phyloP scores from a whole-genome alignment of 1,140 invertebrate genomes.

The Pantala flavescens region DNA sequence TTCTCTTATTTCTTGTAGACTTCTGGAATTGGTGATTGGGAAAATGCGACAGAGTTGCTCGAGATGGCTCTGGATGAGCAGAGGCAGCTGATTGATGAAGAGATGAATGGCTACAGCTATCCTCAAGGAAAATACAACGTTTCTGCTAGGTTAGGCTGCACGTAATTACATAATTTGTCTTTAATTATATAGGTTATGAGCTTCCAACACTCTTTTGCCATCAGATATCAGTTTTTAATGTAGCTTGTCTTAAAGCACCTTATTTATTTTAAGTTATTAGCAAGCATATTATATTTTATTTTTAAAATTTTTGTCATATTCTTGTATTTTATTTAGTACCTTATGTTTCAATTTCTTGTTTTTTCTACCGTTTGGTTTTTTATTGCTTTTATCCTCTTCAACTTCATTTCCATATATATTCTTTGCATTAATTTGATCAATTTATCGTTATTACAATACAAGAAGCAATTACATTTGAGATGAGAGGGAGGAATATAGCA shows the following conservation, averaged over 20 bases:
- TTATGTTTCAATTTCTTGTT: too few relatives aligned
- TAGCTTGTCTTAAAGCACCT: neutral
- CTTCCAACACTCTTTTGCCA: neutral
- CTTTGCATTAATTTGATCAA: too few relatives aligned
- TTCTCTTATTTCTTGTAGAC: neutral
- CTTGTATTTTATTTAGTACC: too few relatives aligned
- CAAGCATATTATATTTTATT: neutral
- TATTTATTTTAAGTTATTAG: neutral
- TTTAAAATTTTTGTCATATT: neutral
- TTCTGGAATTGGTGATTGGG: neutral
- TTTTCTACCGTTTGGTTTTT: too few relatives aligned
- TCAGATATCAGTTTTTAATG: neutral
- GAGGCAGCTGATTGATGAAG: constrained; percentile 39
- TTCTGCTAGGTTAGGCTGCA: constrained; percentile 23
- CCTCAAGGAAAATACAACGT: constrained; percentile 41
- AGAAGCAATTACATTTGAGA: too few relatives aligned
- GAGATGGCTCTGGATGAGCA: constrained; percentile 44
- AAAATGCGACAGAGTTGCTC: neutral
- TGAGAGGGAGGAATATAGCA: too few relatives aligned
- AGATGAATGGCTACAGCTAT: constrained; percentile 51
- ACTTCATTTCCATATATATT: too few relatives aligned
- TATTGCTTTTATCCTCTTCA: too few relatives aligned
- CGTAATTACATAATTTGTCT: neutral
- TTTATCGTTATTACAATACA: too few relatives aligned
- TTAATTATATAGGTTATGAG: neutral